phyloP scores from a whole-genome alignment of 2,797 vertebrate species.

The Lycodopsis pacificus region DNA sequence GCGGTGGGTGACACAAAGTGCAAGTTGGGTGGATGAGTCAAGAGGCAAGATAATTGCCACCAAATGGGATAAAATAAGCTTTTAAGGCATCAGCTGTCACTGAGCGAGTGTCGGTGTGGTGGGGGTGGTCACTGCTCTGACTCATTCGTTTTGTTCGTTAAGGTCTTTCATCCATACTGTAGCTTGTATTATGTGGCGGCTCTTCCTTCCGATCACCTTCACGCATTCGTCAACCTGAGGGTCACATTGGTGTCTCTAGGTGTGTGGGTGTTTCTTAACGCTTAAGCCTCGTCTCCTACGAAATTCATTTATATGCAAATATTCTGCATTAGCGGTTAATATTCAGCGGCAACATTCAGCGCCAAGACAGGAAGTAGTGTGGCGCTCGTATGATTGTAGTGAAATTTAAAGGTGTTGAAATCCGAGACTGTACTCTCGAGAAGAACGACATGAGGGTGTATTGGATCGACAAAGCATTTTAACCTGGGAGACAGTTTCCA shows the following conservation, averaged over 20 bases:
- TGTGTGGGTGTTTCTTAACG: conserved; percentile 10
- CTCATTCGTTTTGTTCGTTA: conserved; percentile 59
- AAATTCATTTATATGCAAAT: background rate
- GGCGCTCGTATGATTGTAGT: background rate
- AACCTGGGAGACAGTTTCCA: background rate
- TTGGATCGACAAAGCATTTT: background rate
- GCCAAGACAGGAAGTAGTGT: conserved; percentile 6
- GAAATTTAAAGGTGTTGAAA: background rate
- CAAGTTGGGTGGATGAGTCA: conserved; percentile 57
- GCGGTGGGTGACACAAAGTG: conserved; percentile 43
- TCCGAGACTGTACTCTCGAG: background rate
- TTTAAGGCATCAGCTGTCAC: conserved; percentile 59
- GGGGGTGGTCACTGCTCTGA: conserved; percentile 60
- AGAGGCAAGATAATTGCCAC: conserved; percentile 59
- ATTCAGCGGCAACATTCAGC: background rate
- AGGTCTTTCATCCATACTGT: conserved; percentile 14
- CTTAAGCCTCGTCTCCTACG: background rate
- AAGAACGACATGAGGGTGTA: background rate
- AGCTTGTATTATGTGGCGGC: background rate
- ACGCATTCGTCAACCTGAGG: conserved; percentile 42
- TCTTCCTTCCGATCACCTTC: conserved; percentile 31
- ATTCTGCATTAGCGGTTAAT: background rate
- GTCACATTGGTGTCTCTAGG: conserved; percentile 2
- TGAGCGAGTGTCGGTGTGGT: conserved; percentile 18
- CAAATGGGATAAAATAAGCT: conserved; percentile 62